These are phyloP conservation scores for Rousettus madagascariensis DNA, from an alignment of 2,797 vertebrate genomes.

Conservation along the genomic window DNA sequence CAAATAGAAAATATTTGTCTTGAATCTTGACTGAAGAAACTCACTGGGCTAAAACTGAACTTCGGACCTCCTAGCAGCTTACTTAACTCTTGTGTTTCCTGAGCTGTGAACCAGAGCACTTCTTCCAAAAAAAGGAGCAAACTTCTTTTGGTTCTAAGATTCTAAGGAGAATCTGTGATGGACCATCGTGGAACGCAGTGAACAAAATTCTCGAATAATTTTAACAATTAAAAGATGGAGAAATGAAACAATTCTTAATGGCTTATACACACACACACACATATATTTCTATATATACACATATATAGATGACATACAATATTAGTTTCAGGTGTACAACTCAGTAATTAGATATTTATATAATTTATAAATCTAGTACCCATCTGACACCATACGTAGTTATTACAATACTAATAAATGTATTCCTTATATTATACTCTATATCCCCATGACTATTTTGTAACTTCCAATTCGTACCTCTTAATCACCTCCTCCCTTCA, in stretches of 20 bases:
- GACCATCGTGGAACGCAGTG: not conserved
- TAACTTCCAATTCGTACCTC: too few species aligned
- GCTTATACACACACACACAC: too few species aligned
- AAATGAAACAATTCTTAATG: not conserved
- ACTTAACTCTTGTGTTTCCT: accelerated
- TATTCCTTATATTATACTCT: too few species aligned
- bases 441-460: too few species aligned
- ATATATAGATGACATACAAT: too few species aligned
- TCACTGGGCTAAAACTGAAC: not conserved
- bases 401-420: too few species aligned
- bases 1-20: not conserved
- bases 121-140: not conserved
- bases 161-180: not conserved
- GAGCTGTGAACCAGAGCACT: accelerated
- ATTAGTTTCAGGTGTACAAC: too few species aligned
- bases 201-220: not conserved
- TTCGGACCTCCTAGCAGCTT: accelerated
- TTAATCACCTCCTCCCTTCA: too few species aligned
- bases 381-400: too few species aligned
- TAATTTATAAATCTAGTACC: too few species aligned
- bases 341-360: too few species aligned
- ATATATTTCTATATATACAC: too few species aligned
- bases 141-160: not conserved
- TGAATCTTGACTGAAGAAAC: not conserved
- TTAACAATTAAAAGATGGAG: not conserved